A percentile compares a stretch with the other conserved stretches of the same genome.
These are phyloP conservation scores for Agrilus biguttatus DNA, from an alignment of 2,888 invertebrate species.

Conservation along the genomic window DNA sequence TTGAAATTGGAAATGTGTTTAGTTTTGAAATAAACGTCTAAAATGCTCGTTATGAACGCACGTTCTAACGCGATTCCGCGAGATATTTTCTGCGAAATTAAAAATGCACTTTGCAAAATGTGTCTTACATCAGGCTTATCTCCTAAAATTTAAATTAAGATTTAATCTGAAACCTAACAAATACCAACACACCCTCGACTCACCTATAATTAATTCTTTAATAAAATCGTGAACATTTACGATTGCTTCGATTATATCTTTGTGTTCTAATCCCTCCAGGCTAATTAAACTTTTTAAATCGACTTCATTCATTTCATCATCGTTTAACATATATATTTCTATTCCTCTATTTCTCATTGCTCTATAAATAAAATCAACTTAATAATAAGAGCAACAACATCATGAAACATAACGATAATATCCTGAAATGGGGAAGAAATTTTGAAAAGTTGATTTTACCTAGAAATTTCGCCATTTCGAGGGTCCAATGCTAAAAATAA, in stretches of 20 bases:
- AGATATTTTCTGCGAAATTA: slow-evolving; percentile 48
- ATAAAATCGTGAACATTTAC: slow-evolving; percentile 34
- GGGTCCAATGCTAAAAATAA: slow-evolving; percentile 93
- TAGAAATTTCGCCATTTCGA: slow-evolving; percentile 87
- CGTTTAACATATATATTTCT: slow-evolving; percentile 57
- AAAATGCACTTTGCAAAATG: slow-evolving; percentile 47
- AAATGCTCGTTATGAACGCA: slow-evolving; percentile 43
- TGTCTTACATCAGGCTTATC: slow-evolving; percentile 49
- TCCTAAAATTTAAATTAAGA: slow-evolving; percentile 30
- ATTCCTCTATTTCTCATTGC: slow-evolving; percentile 98
- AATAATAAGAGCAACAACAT: too few species aligned
- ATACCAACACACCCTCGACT: slow-evolving; percentile 1
- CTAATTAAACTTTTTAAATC: slow-evolving; percentile 40
- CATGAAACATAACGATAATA: too few species aligned
- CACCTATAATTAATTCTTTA: slow-evolving; percentile 32
- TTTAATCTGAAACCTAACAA: slow-evolving; percentile 4
- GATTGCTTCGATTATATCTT: slow-evolving; percentile 21
- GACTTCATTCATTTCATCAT: slow-evolving; percentile 14
- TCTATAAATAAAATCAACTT: slow-evolving; percentile 30
- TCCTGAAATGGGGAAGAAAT: too few species aligned
- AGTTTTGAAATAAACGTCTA: slow-evolving; percentile 45
- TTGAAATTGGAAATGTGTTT: slow-evolving; percentile 21
- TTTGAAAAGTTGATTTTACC: slow-evolving; percentile 28
- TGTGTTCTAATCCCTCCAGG: slow-evolving; percentile 27
- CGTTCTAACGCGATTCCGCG: slow-evolving; percentile 40